Conservation (phyloP, 2,888 invertebrate genomes). For the Meloe dianella region DNA sequence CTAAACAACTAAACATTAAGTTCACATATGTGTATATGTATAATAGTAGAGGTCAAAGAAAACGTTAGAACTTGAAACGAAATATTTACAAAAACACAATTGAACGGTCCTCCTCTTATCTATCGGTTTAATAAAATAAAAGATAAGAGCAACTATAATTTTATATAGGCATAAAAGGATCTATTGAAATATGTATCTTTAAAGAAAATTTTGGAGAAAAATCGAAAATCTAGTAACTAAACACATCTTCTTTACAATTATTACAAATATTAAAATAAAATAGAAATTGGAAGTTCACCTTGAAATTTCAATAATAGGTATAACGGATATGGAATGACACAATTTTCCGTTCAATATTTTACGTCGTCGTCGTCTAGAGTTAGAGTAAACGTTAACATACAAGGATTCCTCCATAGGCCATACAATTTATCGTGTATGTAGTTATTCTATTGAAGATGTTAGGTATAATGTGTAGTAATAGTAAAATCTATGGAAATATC, state of each 20-base stretch:
- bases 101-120: slow-evolving; percentile 4
- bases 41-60: slow-evolving; percentile 43
- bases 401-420: no score
- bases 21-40: slow-evolving; percentile 21
- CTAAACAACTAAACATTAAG: slow-evolving; percentile 10
- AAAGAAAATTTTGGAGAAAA: neutral
- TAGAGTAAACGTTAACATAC: neutral
- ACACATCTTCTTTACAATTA: neutral
- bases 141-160: neutral
- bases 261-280: neutral
- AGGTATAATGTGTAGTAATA: neutral
- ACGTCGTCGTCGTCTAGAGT: neutral
- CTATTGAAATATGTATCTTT: neutral
- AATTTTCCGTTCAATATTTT: neutral
- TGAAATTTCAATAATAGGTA: neutral
- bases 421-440: no score
- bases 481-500: neutral
- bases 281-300: neutral
- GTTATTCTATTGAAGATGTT: neutral
- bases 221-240: neutral
- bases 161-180: neutral
- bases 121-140: slow-evolving; percentile 8
- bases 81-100: slow-evolving; percentile 34
- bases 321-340: neutral
- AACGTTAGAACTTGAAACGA: slow-evolving; percentile 39